phyloP scores from a whole-genome alignment of 2,797 vertebrate species.

The Sebastes flavidus region DNA sequence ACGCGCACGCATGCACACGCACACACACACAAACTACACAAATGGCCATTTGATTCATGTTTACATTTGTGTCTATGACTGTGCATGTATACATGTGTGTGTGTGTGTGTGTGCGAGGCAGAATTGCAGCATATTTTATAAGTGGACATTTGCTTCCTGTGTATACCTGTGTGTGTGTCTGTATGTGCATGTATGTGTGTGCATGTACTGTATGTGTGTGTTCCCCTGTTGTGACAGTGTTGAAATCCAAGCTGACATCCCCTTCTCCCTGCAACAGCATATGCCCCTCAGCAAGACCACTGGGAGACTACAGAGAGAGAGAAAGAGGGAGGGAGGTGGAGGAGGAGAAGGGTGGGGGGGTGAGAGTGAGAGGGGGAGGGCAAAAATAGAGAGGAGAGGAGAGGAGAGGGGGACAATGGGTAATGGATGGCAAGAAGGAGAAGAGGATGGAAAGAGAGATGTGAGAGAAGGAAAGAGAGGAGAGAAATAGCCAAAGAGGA shows the following conservation, averaged over 20 bases:
- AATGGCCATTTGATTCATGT: constrained; percentile 57
- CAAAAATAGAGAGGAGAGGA: constrained; percentile 46
- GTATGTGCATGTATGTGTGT: not conserved
- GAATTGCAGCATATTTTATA: constrained; percentile 47
- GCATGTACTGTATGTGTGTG: constrained; percentile 50
- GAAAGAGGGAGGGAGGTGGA: constrained; percentile 35
- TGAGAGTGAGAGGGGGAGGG: constrained; percentile 21
- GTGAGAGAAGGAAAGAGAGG: constrained; percentile 36
- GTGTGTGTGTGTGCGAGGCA: not conserved
- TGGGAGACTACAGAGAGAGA: constrained; percentile 67
- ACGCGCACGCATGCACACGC: not conserved
- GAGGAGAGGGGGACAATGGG: constrained; percentile 36
- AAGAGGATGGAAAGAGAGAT: constrained; percentile 29
- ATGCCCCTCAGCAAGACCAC: constrained; percentile 81
- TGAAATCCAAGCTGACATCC: constrained; percentile 82
- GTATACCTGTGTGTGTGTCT: constrained; percentile 16
- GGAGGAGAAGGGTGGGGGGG: not conserved
- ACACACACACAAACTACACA: constrained; percentile 20
- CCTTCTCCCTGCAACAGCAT: constrained; percentile 77
- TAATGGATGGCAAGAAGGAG: constrained; percentile 44
- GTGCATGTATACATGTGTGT: not conserved
- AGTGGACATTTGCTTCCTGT: constrained; percentile 66
- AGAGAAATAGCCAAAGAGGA: constrained; percentile 48
- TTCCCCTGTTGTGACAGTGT: constrained; percentile 76
- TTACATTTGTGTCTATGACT: constrained; percentile 33